Base-by-base conservation (phyloP, 2,113 vertebrate genomes). In the Craseonycteris thonglongyai region DNA sequence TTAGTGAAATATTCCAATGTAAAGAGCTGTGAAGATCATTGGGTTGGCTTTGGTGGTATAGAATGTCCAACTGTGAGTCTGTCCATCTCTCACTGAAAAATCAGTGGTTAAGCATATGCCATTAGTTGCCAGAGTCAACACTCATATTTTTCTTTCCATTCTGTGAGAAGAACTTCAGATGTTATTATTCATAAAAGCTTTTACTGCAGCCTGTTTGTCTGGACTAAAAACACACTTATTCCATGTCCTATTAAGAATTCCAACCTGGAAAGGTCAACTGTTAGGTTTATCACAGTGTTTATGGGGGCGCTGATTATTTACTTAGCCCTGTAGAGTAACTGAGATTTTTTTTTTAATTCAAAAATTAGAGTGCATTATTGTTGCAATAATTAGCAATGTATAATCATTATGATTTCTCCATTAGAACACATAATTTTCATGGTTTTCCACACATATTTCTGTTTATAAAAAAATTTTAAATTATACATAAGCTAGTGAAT, bases 61-160 rank as follows among this genome's bases (percentile, higher is more conserved):
- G 72, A 1, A 61, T 88, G 61, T 16, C 9, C 65, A 75, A 24
- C 86, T 94, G 49, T 92, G 80, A 88, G 80, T 33, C 35, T 81
- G 47, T 84, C 78, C 75, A 72, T 86, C 58, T 59, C 76, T 93
- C 56, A 33, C 66, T 76, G 78, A 71, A 91, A 97, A 61, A 88
- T 95, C 80, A 82, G 38, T 65, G 75, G 86, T 95, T 94, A 96
- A 97, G 82, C 26, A 38, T 49, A 86, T 68, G 47, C 71, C 63
- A 3, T 30, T 6, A 0, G 21, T 66, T 97, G 93, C 96, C 92
- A 97, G 93, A 96, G 90, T 95, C 94, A 97, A 95, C 89, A 97
- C 59, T 92, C 84, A 5, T 90, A 74, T 92, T 88, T 95, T 96
- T 94, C 82, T 92, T 95, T 87, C 75, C 74, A 30, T 88, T 95